Percentiles rank a stretch among this genome's conserved stretches.
phyloP scores from a whole-genome alignment of 2,797 vertebrate species.

The Propithecus perrieri region DNA sequence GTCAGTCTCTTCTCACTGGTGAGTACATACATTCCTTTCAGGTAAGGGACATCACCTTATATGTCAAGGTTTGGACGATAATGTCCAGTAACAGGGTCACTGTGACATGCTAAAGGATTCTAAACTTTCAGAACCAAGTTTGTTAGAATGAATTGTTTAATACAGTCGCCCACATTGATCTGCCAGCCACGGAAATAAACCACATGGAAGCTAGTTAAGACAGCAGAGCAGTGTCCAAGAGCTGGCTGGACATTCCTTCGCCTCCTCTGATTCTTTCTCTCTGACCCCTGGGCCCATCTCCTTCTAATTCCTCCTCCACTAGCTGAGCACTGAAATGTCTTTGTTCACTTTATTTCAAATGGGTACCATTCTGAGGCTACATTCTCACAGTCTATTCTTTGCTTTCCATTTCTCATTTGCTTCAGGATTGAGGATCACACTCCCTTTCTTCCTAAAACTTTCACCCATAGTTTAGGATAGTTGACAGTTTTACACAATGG shows the following conservation, averaged over 20 bases:
- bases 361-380: background rate
- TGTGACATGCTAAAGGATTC: background rate
- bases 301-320: background rate
- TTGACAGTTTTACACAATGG: background rate
- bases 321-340: background rate
- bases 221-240: background rate
- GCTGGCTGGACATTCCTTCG: background rate
- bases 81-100: background rate
- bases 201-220: background rate
- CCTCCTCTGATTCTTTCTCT: constrained; percentile 14
- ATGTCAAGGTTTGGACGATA: constrained; percentile 3
- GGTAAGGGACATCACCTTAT: background rate
- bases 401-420: background rate
- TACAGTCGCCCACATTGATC: background rate
- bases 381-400: background rate
- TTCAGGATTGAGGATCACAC: background rate
- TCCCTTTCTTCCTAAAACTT: background rate
- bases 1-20: background rate
- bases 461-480: background rate
- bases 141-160: background rate
- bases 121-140: constrained; percentile 36
- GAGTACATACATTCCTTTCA: background rate
- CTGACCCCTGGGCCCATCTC: background rate
- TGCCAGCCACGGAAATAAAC: constrained; percentile 49
- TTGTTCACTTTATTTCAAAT: constrained; percentile 38